Percentiles rank a stretch among this genome's conserved stretches.
phyloP scores from a whole-genome alignment of 2,797 vertebrate species.

The Chrosomus eos region DNA sequence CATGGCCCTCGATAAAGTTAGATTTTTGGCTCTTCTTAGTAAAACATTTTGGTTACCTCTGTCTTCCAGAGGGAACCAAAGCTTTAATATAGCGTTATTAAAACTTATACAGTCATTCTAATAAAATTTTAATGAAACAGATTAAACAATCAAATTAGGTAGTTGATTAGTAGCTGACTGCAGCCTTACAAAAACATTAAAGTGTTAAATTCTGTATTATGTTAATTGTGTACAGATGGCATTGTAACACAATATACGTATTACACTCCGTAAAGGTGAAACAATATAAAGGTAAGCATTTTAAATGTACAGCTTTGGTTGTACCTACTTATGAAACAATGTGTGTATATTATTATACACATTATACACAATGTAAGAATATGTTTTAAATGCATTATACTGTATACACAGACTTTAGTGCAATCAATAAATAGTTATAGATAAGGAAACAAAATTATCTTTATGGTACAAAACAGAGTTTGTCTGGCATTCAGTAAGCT shows the following conservation, averaged over 20 bases:
- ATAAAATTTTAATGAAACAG: neutral
- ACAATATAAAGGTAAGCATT: neutral
- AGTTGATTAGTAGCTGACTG: neutral
- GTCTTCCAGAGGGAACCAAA: no score
- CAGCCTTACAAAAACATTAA: neutral
- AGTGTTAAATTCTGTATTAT: neutral
- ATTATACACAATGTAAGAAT: neutral
- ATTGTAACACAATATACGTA: neutral
- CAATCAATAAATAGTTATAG: neutral
- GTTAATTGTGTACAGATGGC: neutral
- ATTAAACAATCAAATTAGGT: neutral
- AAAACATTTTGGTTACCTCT: neutral
- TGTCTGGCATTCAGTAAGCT: neutral
- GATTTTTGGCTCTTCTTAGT: neutral
- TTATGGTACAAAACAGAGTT: neutral
- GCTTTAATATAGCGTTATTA: neutral
- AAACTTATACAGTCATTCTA: neutral
- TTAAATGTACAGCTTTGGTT: neutral
- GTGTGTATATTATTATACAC: neutral
- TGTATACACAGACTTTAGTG: neutral
- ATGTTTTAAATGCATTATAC: neutral
- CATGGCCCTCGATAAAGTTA: neutral
- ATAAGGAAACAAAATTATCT: neutral
- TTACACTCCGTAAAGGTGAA: constrained; percentile 9
- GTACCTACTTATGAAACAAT: neutral